Base-by-base conservation (phyloP, 2,888 invertebrate species). In the Tetramorium bicarinatum region DNA sequence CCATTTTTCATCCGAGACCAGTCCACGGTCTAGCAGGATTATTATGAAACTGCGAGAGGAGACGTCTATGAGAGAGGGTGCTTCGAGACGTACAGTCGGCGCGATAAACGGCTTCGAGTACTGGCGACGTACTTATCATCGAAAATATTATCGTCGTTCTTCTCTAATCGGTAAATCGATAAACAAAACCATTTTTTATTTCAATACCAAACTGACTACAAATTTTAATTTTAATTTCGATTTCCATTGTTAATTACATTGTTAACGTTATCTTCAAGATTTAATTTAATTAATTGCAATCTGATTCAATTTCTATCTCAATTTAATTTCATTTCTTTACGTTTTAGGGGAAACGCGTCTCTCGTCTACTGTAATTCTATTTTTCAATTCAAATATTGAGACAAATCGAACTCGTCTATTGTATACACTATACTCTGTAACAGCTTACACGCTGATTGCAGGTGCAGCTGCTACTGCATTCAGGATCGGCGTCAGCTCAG, bases 1-100 rank as follows among this genome's bases (percentile, higher is more conserved):
- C 54, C 66, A 89, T 89, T 89, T 89, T 90, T 89, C 87, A 88
- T 74, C 82, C 79, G 72, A 79, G 85, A 89, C 89, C 88, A 90
- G 89, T 89, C 87, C 82, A 75, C 85, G 85, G 85, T 79, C 86
- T 80, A 79, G 85, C 87, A 79, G 66, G 90, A 88, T 89, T 90
- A 90, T 88, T 87, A 87, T 85, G 84, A 86, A 87, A 86, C 84
- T 85, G 66, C 75, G 72, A 64, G 75, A 76, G 69, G 67, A 62
- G 82, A 75, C 21, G 64, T 49, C 59, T 34, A 67, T 56, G 79
- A 81, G 83, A 82, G 74, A 84, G 85, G 77, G 71, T 75, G 74
- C 79, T 61, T 59, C 66, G 15, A 82, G 81, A 76, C 62, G 86
- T 87, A 89, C 76, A 84, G 84, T 82, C 71, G 18, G 4, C 21